Evolutionary conservation across 1,140 invertebrate genomes (phyloP).

Genomic region (Ctenoplectra terminalis): DNA sequence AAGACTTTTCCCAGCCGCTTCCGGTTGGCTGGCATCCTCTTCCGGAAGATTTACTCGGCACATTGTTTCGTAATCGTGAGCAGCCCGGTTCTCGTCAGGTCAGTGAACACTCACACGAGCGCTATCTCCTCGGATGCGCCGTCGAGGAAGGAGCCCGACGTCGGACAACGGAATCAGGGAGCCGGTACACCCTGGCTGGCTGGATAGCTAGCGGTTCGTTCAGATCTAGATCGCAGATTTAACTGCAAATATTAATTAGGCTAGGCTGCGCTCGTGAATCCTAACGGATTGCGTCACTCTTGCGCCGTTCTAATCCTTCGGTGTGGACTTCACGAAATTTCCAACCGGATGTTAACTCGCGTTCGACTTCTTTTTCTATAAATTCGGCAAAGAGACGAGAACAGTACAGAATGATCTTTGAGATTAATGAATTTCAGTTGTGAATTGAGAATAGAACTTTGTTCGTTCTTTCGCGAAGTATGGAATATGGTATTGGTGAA

Average conservation of each 20-base stretch:
- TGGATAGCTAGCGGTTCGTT: constrained; percentile 75
- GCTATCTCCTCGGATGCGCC: constrained; percentile 56
- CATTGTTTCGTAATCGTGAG: constrained; percentile 56
- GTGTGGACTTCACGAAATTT: constrained; percentile 10
- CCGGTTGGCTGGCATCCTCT: constrained; percentile 45
- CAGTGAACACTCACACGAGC: constrained; percentile 69
- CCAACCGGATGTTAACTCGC: neutral
- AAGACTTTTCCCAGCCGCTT: constrained; percentile 49
- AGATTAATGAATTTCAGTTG: no score
- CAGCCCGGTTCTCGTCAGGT: constrained; percentile 64
- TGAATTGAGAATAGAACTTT: no score
- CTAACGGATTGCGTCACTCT: constrained; percentile 62
- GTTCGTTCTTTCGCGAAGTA: no score
- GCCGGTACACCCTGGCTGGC: constrained; percentile 68
- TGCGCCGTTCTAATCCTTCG: constrained; percentile 3
- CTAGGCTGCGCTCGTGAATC: constrained; percentile 60
- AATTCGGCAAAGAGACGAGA: no score
- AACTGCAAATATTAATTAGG: constrained; percentile 78
- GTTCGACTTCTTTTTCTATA: no score
- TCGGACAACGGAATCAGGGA: constrained; percentile 75
- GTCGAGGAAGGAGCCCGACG: constrained; percentile 44
- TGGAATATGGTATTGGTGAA: no score
- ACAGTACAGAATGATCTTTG: no score
- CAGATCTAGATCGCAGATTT: constrained; percentile 78
- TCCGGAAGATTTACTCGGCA: constrained; percentile 54